A percentile compares a stretch with the other conserved stretches of the same genome.
Conservation (phyloP, 2,888 invertebrate species). For the Gastracanthus pulcherrimus region DNA sequence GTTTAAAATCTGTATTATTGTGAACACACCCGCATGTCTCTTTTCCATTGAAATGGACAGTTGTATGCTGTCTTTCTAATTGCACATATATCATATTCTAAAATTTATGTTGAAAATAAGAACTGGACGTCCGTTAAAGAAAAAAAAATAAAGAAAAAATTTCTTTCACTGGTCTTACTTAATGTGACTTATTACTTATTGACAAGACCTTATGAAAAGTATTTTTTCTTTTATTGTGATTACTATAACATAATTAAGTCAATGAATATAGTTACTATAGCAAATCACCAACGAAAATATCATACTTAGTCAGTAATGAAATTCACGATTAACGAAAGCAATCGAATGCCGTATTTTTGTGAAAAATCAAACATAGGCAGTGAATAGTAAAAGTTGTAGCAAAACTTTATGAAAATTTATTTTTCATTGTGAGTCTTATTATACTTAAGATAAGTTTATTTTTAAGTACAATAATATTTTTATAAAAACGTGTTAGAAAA, state of each 20-base stretch:
- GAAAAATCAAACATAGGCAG: not conserved
- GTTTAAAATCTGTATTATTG: conserved; percentile 20
- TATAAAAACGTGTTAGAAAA: not conserved
- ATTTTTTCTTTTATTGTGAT: conserved; percentile 42
- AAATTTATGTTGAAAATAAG: conserved; percentile 22
- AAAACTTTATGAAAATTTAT: conserved; percentile 15
- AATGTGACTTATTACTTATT: conserved; percentile 33
- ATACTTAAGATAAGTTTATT: conserved; percentile 9
- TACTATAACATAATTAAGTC: conserved; percentile 4
- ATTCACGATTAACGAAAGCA: conserved; percentile 22
- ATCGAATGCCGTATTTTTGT: conserved; percentile 24
- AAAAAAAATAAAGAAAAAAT: conserved; percentile 15
- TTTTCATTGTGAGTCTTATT: conserved; percentile 1
- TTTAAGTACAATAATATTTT: conserved; percentile 12
- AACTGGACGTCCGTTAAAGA: not conserved
- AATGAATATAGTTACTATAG: conserved; percentile 17
- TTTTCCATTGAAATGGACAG: not conserved
- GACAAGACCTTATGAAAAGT: conserved; percentile 36
- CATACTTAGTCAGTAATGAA: conserved; percentile 19
- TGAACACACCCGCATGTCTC: not conserved
- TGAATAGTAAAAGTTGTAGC: not conserved
- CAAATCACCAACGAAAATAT: not conserved
- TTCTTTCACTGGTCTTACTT: conserved; percentile 26
- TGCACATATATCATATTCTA: conserved; percentile 29
- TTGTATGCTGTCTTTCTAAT: not conserved